Evolutionary conservation across 2,797 vertebrate species (phyloP).

Genomic region (Manis javanica): DNA sequence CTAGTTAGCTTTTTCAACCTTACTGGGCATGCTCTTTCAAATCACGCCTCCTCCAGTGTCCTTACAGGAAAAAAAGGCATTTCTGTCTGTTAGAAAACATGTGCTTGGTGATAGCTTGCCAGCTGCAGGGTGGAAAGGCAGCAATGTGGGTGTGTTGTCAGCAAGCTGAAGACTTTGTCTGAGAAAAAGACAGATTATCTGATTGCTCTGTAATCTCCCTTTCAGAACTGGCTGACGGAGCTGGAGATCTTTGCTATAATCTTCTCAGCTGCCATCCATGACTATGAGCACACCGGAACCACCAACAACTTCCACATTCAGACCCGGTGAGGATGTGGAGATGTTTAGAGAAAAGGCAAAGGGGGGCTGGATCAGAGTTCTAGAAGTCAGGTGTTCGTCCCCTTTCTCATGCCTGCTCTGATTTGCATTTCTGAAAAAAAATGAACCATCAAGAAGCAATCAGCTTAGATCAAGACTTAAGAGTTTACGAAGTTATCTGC

Average conservation of each 20-base stretch:
- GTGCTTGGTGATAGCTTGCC: constrained; percentile 53
- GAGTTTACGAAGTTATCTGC: background rate
- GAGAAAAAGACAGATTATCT: constrained; percentile 65
- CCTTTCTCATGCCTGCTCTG: background rate
- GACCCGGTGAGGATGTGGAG: constrained; percentile 89
- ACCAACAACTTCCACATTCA: constrained; percentile 99
- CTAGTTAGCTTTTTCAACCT: background rate
- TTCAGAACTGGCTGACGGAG: constrained; percentile 96
- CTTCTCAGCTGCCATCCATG: constrained; percentile 97
- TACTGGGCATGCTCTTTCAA: background rate
- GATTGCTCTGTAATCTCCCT: constrained; percentile 80
- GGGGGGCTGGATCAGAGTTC: background rate
- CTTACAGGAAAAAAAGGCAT: background rate
- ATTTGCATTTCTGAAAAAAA: constrained; percentile 5
- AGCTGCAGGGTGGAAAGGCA: constrained; percentile 55
- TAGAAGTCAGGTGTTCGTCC: background rate
- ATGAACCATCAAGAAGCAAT: background rate
- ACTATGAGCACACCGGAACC: constrained; percentile 97
- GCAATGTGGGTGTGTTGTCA: background rate
- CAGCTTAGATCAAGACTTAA: background rate
- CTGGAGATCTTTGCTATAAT: constrained; percentile 97
- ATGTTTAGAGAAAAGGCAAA: background rate
- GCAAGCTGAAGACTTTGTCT: constrained; percentile 39
- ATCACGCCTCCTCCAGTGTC: background rate
- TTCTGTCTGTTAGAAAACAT: background rate